A percentile compares a stretch with the other conserved stretches of the same genome.
phyloP scores from a whole-genome alignment of 1,140 invertebrate species.

The Saccostrea cuccullata region DNA sequence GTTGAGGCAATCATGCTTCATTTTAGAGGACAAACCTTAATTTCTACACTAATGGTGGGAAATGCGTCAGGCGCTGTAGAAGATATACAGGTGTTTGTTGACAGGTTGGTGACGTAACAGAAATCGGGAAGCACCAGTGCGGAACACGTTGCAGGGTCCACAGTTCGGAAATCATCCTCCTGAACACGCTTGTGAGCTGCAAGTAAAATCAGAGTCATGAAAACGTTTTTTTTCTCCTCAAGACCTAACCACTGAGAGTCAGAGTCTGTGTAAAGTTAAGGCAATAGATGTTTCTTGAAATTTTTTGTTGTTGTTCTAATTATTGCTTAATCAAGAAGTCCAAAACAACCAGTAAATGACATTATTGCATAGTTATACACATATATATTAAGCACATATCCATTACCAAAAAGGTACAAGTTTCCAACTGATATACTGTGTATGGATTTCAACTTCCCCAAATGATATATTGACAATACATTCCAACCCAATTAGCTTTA shows the following conservation, averaged over 20 bases:
- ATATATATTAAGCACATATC: too few species aligned
- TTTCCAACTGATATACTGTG: too few species aligned
- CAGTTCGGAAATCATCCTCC: slow-evolving; percentile 56
- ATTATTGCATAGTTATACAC: too few species aligned
- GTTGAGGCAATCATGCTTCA: neutral
- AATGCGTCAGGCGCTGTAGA: slow-evolving; percentile 35
- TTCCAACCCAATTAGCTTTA: too few species aligned
- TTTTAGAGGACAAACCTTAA: slow-evolving; percentile 62
- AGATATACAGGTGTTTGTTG: slow-evolving; percentile 38
- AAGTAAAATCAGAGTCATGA: neutral
- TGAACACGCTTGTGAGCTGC: slow-evolving; percentile 62
- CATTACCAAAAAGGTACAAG: too few species aligned
- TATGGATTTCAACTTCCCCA: too few species aligned
- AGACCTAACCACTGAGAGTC: neutral
- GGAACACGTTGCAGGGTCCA: slow-evolving; percentile 63
- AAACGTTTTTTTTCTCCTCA: neutral
- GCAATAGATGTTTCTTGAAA: too few species aligned
- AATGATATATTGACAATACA: too few species aligned
- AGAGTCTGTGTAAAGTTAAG: too few species aligned
- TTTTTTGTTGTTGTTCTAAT: too few species aligned
- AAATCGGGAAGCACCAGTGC: slow-evolving; percentile 71
- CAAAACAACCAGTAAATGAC: too few species aligned
- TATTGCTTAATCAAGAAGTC: too few species aligned
- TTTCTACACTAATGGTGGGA: slow-evolving; percentile 72
- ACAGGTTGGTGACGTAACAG: slow-evolving; percentile 65